Conservation (phyloP, 2,888 invertebrate genomes). For the Amiota mariae region DNA sequence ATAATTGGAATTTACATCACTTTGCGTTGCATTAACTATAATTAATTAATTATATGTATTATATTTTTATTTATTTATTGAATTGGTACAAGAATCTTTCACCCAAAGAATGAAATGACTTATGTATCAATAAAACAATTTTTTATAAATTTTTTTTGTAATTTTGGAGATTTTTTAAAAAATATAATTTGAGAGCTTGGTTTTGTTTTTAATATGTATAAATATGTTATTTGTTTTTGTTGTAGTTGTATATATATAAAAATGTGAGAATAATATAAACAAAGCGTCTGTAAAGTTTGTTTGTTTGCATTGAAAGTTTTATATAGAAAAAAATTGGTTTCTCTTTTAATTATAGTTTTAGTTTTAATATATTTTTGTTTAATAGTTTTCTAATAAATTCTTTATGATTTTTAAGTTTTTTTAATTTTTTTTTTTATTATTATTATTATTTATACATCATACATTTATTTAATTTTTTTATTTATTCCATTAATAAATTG, state of each 20-base stretch:
- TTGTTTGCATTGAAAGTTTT: conserved; percentile 10
- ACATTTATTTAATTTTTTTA: conserved; percentile 60
- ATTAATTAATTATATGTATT: conserved; percentile 53
- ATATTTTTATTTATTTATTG: conserved; percentile 46
- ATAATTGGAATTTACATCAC: conserved; percentile 67
- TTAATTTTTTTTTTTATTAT: conserved; percentile 26
- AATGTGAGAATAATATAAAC: conserved; percentile 47
- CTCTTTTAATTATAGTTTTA: conserved; percentile 25
- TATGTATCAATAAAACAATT: conserved; percentile 21
- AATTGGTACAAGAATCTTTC: no score
- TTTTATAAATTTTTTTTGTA: conserved; percentile 35
- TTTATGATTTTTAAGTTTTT: no score
- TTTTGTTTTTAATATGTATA: conserved; percentile 25
- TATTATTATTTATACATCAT: conserved; percentile 40
- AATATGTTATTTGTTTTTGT: conserved; percentile 33
- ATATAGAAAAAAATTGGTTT: conserved; percentile 32
- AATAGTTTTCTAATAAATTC: neutral
- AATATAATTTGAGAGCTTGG: conserved; percentile 41
- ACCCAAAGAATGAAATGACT: no score
- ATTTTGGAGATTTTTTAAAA: conserved; percentile 35
- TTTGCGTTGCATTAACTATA: conserved; percentile 63
- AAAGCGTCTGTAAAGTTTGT: conserved; percentile 42
- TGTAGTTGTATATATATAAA: conserved; percentile 47
- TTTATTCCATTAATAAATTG: conserved; percentile 36
- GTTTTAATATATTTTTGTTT: conserved; percentile 29